Percentiles rank a stretch among this genome's conserved stretches.
Conservation (phyloP, 2,113 vertebrate species). For the Odocoileus virginianus region DNA sequence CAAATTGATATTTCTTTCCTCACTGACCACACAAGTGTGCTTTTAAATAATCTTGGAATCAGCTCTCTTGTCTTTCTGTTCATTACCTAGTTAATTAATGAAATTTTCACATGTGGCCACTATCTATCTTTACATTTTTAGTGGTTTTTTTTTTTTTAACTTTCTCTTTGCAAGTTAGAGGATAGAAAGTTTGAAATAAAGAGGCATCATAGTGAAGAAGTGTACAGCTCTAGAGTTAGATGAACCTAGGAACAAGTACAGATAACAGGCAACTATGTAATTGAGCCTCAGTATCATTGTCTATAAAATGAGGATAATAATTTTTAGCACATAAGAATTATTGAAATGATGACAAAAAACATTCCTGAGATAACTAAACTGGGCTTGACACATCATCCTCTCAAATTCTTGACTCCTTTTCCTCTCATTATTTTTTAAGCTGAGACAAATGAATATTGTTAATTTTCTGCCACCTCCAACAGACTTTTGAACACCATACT, state of each 20-base stretch:
- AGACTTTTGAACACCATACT: background rate
- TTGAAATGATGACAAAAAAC: background rate
- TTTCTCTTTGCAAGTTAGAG: background rate
- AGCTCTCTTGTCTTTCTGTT: background rate
- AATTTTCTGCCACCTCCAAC: background rate
- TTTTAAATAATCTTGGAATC: background rate
- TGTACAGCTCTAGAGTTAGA: background rate
- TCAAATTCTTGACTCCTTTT: background rate
- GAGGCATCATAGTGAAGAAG: background rate
- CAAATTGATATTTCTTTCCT: background rate
- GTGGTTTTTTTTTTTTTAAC: background rate
- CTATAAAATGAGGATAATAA: background rate
- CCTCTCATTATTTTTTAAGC: background rate
- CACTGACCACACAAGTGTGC: background rate
- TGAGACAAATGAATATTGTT: background rate
- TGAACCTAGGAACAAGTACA: background rate
- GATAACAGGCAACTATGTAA: background rate
- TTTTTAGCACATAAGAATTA: background rate
- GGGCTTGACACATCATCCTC: background rate
- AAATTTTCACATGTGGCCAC: background rate
- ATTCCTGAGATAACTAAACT: background rate
- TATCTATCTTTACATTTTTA: background rate
- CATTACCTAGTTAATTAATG: background rate
- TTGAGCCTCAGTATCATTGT: background rate
- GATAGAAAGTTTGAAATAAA: background rate